Base-by-base conservation (phyloP, 1,140 invertebrate genomes). In the Drosophila takahashii region DNA sequence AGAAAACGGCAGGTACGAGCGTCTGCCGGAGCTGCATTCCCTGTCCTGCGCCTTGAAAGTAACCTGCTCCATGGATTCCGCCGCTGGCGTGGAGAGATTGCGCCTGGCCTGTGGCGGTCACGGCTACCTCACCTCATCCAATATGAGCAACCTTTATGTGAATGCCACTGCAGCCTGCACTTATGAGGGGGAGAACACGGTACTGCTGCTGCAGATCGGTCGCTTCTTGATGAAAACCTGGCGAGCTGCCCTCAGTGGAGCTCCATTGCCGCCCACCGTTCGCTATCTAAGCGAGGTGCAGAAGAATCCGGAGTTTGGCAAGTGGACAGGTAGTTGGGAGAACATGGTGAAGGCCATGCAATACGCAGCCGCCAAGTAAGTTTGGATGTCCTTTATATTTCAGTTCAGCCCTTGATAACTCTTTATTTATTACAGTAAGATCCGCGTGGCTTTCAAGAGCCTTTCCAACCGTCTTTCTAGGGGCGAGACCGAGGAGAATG, bases 151-250 rank as follows among this genome's bases (percentile, higher is more conserved):
- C 45, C 95, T 96, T 5, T 98, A 98, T 92, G 95, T 95, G 1
- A 91, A 95, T 48, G 94, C 95, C 3, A 96, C 96, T 1, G 97
- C 97, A 10, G 95, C 96, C 45, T 97, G 96, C 91, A 99, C 97
- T 3, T 98, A 98, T 89, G 98, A 99, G 93, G 98, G 98, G 2
- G 98, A 99, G 93, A 98, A 99, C 90, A 98, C 97, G 0, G 97
- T 99, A 18, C 93, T 99, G 45, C 93, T 97, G 16, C 93, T 98
- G 6, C 98, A 99, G 93, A 97, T 97, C 1, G 97, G 97, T 1
- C 95, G 96, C 94, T 96, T 95, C 79, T 92, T 97, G 27, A 94
- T 96, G 51, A 97, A 97, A 92, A 93, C 94, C 6, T 96, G 95
- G 94, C 94, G 95, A 61, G 94, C 94, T 52, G 94, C 94, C 0